Evolutionary conservation across 2,113 vertebrate species (phyloP).

Genomic region (Pomatorhinus ruficollis): DNA sequence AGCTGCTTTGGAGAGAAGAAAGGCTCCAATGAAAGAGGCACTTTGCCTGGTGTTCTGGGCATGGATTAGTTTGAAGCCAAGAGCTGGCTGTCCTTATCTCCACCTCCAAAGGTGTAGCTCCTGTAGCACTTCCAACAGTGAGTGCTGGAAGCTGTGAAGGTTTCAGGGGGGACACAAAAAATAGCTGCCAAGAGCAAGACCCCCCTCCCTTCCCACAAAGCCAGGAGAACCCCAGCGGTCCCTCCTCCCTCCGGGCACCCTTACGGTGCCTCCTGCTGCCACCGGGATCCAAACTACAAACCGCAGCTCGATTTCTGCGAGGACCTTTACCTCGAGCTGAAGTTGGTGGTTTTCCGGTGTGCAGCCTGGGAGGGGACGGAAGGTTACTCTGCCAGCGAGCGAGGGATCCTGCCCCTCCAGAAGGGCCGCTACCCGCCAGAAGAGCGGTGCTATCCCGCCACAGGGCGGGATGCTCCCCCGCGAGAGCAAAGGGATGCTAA

Average conservation of each 20-base stretch:
- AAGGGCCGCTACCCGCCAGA: neutral
- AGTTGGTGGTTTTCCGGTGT: neutral
- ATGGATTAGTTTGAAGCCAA: neutral
- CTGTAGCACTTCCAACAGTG: neutral
- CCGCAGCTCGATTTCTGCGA: neutral
- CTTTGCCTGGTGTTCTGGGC: neutral
- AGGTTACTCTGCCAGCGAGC: neutral
- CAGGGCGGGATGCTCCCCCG: neutral
- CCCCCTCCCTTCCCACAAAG: neutral
- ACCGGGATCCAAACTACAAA: rapidly evolving
- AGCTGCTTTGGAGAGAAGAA: neutral
- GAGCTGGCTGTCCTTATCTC: neutral
- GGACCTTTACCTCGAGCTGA: neutral
- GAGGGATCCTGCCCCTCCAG: rapidly evolving
- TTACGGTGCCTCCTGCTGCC: neutral
- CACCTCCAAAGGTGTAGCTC: neutral
- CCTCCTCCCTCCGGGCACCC: neutral
- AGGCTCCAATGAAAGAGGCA: neutral
- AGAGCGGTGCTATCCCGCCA: rapidly evolving
- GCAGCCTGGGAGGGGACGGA: neutral
- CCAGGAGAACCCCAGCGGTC: neutral
- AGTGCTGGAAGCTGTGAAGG: neutral
- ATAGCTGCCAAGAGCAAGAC: neutral
- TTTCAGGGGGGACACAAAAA: neutral
- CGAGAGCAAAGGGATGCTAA: neutral